phyloP scores from a whole-genome alignment of 2,797 vertebrate species.

The Silurus lanzhouensis region DNA sequence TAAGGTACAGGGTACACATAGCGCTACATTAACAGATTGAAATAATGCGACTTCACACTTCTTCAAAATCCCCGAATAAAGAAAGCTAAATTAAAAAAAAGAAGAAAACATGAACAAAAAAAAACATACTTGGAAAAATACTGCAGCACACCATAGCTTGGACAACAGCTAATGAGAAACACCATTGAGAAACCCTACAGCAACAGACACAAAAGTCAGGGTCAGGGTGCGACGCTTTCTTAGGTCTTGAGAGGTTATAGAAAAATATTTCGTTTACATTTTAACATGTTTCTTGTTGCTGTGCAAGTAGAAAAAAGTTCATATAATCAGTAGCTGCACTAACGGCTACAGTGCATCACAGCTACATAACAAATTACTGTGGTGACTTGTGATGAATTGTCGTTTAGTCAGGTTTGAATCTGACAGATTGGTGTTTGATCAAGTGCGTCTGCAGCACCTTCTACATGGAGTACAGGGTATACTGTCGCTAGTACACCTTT shows the following conservation, averaged over 20 bases:
- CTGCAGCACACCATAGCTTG: conserved; percentile 88
- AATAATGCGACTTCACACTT: conserved; percentile 82
- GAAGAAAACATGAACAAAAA: conserved; percentile 64
- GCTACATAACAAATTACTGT: conserved; percentile 48
- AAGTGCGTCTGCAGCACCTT: conserved; percentile 27
- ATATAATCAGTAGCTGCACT: conserved; percentile 49
- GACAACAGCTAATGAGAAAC: conserved; percentile 92
- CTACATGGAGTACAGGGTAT: conserved; percentile 3
- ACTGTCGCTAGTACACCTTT: conserved; percentile 10
- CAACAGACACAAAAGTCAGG: conserved; percentile 78
- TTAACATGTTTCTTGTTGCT: conserved; percentile 54
- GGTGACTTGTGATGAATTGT: conserved; percentile 40
- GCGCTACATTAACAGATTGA: conserved; percentile 89
- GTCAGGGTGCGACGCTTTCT: conserved; percentile 81
- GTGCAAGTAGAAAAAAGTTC: conserved; percentile 57
- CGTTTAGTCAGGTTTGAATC: conserved; percentile 13
- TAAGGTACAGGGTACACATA: conserved; percentile 92
- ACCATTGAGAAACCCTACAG: conserved; percentile 87
- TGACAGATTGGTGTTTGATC: conserved; percentile 27
- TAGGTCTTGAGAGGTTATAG: conserved; percentile 78
- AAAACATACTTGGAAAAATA: conserved; percentile 87
- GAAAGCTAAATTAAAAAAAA: conserved; percentile 60
- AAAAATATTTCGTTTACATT: conserved; percentile 60
- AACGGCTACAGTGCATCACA: conserved; percentile 53
- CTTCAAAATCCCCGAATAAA: conserved; percentile 65